Evolutionary conservation across 2,797 vertebrate genomes (phyloP), one percentile per base, ranked within the genome.

Genomic region (Sebastes cheni): DNA sequence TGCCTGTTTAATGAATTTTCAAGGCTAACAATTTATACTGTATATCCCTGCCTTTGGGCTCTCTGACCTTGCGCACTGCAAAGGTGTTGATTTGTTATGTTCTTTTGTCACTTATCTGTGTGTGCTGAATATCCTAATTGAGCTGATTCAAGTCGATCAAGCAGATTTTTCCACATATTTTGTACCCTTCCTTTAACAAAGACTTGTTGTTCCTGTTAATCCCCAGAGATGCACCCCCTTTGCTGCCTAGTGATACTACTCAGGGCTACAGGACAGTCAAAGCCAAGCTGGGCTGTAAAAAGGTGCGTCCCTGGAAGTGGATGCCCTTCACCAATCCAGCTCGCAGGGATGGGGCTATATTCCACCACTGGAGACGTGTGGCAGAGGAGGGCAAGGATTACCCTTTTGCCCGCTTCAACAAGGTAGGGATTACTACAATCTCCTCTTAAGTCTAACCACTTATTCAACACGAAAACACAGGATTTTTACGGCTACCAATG

Each of bases 251-350:
- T 73, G 99, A 99, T 81, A 99, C 98, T 14, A 98, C 98, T 67
- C 99, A 99, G 92, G 99, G 99, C 65, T 99, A 99, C 89, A 97
- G 98, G 77, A 99, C 99, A 1, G 99, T 99, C 64, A 99, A 99
- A 92, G 99, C 99, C 79, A 99, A 99, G 82, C 87, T 99, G 76
- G 99, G 99, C 61, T 99, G 98, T 90, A 99, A 99, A 95, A 98
- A 97, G 75, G 99, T 99, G 22, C 96, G 99, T 4, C 98, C 99
- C 18, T 99, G 99, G 99, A 99, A 99, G 72, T 99, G 98, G 99
- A 99, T 99, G 98, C 98, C 99, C 6, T 99, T 99, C 83, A 97
- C 97, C 54, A 99, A 99, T 91, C 98, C 98, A 27, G 99, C 99
- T 0, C 97, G 99, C 55, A 98, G 97, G 88, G 99, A 99, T 39